These are phyloP conservation scores for Dolichallabes microphthalmus DNA, from an alignment of 2,113 vertebrate genomes.

Conservation along the genomic window DNA sequence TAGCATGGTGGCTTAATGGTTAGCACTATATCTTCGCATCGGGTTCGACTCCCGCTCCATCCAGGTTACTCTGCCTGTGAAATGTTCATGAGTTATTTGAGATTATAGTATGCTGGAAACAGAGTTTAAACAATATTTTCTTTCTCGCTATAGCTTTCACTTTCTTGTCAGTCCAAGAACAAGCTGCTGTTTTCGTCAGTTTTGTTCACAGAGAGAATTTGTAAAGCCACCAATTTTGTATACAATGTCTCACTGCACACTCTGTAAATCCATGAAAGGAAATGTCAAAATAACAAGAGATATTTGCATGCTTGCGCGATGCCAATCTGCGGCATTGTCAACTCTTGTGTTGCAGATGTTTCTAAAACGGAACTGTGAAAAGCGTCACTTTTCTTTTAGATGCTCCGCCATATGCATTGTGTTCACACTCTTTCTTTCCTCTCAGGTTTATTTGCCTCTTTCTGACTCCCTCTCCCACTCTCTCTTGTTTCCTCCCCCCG, in stretches of 20 bases:
- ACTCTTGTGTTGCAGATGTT: conserved; percentile 50
- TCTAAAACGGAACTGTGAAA: conserved; percentile 45
- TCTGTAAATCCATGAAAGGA: conserved; percentile 32
- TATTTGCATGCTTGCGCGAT: conserved; percentile 27
- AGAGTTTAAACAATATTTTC: background rate
- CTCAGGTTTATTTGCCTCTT: conserved; percentile 32
- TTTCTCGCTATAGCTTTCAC: background rate
- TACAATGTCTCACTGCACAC: conserved; percentile 8
- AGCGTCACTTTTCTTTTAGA: conserved; percentile 32
- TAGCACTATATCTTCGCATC: too few relatives aligned
- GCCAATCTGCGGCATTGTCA: conserved; percentile 49
- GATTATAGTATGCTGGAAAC: background rate
- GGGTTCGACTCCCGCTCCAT: too few relatives aligned
- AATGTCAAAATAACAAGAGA: conserved; percentile 14
- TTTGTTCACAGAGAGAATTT: background rate
- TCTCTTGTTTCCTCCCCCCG: background rate
- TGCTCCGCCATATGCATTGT: conserved; percentile 12
- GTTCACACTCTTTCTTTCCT: background rate
- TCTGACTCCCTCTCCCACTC: conserved; percentile 7
- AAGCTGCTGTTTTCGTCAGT: background rate
- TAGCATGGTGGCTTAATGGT: too few relatives aligned
- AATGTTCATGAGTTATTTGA: background rate
- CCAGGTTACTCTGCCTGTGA: too few relatives aligned
- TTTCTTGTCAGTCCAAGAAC: background rate
- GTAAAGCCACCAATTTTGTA: background rate